Conservation (phyloP, 2,113 vertebrate species). For the Fregata magnificens region DNA sequence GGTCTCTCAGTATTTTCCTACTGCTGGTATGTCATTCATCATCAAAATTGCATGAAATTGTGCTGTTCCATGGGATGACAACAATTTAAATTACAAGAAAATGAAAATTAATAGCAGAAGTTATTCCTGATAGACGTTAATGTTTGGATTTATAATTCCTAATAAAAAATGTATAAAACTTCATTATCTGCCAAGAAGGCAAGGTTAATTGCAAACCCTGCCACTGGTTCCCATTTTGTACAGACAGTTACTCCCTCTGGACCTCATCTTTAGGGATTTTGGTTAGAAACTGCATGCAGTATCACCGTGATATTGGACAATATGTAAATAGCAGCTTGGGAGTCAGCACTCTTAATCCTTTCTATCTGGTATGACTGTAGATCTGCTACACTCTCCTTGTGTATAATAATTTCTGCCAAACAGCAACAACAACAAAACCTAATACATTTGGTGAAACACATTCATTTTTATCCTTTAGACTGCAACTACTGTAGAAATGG, state of each 20-base stretch:
- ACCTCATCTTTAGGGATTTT: neutral
- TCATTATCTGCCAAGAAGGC: slow-evolving; percentile 10
- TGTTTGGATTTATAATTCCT: slow-evolving; percentile 45
- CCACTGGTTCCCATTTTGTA: neutral
- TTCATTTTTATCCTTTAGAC: neutral
- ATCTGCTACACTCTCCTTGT: neutral
- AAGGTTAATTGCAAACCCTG: neutral
- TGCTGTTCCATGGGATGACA: slow-evolving; percentile 18
- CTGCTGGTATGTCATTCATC: slow-evolving; percentile 2
- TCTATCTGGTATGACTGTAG: neutral
- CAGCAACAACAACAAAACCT: neutral
- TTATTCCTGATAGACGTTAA: neutral
- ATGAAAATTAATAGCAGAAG: slow-evolving; percentile 36
- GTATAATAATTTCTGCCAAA: neutral
- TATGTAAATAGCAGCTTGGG: neutral
- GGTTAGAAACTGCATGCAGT: neutral
- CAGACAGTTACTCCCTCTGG: neutral
- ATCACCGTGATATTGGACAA: neutral
- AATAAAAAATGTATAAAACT: slow-evolving; percentile 29
- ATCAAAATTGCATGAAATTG: slow-evolving; percentile 55
- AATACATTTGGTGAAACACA: neutral
- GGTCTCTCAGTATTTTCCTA: neutral
- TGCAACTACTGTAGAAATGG: neutral
- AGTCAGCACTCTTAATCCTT: neutral
- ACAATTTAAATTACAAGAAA: slow-evolving; percentile 47